Base-by-base conservation (phyloP, 2,113 vertebrate genomes). In the Xyliphius kryptos region DNA sequence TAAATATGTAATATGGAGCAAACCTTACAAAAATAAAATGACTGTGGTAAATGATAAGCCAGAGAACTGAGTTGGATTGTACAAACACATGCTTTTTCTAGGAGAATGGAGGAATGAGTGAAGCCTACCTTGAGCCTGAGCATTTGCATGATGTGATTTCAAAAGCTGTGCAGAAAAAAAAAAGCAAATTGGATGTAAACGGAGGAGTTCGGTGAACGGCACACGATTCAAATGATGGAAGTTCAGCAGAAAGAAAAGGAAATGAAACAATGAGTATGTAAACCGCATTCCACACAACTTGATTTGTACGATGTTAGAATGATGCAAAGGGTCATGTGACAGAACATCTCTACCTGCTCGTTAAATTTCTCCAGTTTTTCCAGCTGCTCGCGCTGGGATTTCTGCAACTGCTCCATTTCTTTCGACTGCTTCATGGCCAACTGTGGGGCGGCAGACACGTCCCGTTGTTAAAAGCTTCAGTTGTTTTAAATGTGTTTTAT, bases 131-230 rank as follows among this genome's bases (percentile, higher is more conserved):
- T 94, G 90, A 82, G 81, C 88, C 87, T 92, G 89, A 92, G 91
- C 92, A 85, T 92, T 91, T 91, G 92, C 92, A 88, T 95, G 94
- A 82, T 93, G 93, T 89, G 95, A 93, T 96, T 97, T 96, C 95
- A 97, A 94, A 94, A 94, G 95, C 95, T 98, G 95, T 89, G 91
- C 80, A 90, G 4, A 32, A 32, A 32, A 32, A 32, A 81, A 81
- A 83, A 94, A 92, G 91, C 84, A 91, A 91, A 94, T 91, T 79
- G 91, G 88, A 84, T 77, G 76, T 74, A 79, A 78, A 76, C 20
- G 53, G 68, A 80, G 82, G 77, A 84, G 81, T 74, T 56, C 73
- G 56, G 26, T 32, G 26, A 32, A 32, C 26, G 16, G 32, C 26
- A 53, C 17, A 56, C 46, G 26, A 22, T 38, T 63, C 43, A 48